Percentiles rank a stretch among this genome's conserved stretches.
phyloP scores from a whole-genome alignment of 2,113 vertebrate species.

The Oncorhynchus tshawytscha region DNA sequence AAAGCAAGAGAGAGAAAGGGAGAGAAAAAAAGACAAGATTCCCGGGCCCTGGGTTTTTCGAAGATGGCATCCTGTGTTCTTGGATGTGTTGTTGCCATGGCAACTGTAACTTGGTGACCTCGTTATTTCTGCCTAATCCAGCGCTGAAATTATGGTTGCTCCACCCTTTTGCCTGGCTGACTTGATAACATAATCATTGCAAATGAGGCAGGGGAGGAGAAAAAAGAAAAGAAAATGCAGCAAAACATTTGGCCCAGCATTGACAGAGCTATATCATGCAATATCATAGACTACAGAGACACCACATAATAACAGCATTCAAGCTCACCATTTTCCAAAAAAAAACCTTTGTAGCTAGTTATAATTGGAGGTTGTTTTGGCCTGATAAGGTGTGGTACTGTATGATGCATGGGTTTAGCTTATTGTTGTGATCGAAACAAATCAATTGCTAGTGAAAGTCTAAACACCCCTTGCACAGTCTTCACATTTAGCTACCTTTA shows the following conservation, averaged over 20 bases:
- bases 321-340: too few relatives aligned
- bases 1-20: conserved; percentile 18
- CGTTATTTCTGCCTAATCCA: conserved; percentile 99
- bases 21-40: conserved; percentile 48
- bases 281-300: background rate
- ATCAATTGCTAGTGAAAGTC: too few relatives aligned
- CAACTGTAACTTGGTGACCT: conserved; percentile 99
- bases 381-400: too few relatives aligned
- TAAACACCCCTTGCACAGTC: too few relatives aligned
- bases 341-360: too few relatives aligned
- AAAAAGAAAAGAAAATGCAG: conserved; percentile 18
- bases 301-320: too few relatives aligned
- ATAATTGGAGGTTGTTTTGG: too few relatives aligned
- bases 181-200: conserved; percentile 99
- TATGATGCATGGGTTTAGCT: too few relatives aligned
- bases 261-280: conserved; percentile 19
- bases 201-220: conserved; percentile 84
- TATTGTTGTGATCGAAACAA: too few relatives aligned
- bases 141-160: conserved; percentile 99
- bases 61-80: conserved; percentile 97
- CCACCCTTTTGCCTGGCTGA: conserved; percentile 99
- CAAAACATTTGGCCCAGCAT: conserved; percentile 34
- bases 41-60: conserved; percentile 61
- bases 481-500: too few relatives aligned
- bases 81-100: conserved; percentile 98